Percentiles rank a stretch among this genome's conserved stretches.
Conservation (phyloP, 2,797 vertebrate species). For the Gymnodraco acuticeps region DNA sequence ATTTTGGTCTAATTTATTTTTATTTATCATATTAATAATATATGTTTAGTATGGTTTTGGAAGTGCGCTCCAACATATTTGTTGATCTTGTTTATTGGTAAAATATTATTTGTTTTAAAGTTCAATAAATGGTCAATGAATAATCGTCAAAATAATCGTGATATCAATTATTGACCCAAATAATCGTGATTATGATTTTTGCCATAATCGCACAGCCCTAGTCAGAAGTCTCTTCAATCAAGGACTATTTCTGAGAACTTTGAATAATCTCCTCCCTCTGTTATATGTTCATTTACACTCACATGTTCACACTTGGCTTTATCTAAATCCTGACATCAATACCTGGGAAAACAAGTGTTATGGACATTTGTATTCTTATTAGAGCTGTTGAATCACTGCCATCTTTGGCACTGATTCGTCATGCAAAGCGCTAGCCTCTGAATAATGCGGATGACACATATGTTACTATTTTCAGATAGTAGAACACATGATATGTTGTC, state of each 20-base stretch:
- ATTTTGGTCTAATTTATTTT: no score
- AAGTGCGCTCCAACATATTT: no score
- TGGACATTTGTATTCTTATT: conserved; percentile 36
- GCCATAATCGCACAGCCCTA: no score
- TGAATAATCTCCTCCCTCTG: conserved; percentile 16
- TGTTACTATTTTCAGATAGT: conserved; percentile 20
- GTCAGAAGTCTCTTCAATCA: conserved; percentile 32
- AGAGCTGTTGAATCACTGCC: conserved; percentile 61
- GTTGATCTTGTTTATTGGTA: no score
- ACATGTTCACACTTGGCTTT: conserved; percentile 38
- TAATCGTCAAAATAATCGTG: no score
- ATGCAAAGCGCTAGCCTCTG: conserved; percentile 16
- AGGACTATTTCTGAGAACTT: conserved; percentile 21
- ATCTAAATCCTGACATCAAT: conserved; percentile 59
- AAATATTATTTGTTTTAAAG: no score
- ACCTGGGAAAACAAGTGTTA: conserved; percentile 32
- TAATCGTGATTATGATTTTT: no score
- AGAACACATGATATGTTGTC: conserved; percentile 18
- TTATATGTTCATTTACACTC: conserved; percentile 1
- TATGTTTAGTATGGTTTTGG: no score
- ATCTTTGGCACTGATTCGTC: conserved; percentile 51
- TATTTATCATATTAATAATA: no score
- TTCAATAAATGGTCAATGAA: no score
- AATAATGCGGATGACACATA: conserved; percentile 24
- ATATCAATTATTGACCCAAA: no score